A percentile compares a stretch with the other conserved stretches of the same genome.
Conservation (phyloP, 2,113 vertebrate species). For the Embiotoca jacksoni region DNA sequence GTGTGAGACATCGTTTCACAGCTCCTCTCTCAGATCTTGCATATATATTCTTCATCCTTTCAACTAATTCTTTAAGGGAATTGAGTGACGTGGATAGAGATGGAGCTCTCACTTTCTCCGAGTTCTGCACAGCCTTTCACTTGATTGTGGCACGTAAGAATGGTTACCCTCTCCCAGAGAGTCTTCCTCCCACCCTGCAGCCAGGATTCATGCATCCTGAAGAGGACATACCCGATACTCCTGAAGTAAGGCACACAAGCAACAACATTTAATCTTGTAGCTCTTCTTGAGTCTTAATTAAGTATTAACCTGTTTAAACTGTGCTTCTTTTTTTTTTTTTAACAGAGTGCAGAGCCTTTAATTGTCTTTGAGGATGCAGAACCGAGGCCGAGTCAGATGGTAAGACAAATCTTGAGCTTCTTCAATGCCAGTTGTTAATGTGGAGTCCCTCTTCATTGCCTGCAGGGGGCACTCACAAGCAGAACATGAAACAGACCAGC, state of each 20-base stretch:
- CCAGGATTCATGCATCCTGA: slow-evolving; percentile 80
- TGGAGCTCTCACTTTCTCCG: slow-evolving; percentile 90
- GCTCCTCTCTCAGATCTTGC: background rate
- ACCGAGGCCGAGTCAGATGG: slow-evolving; percentile 54
- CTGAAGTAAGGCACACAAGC: slow-evolving; percentile 48
- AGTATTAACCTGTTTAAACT: background rate
- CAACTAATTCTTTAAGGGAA: slow-evolving; percentile 84
- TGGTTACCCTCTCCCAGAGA: slow-evolving; percentile 92
- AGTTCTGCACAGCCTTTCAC: slow-evolving; percentile 97
- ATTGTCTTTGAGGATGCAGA: slow-evolving; percentile 80
- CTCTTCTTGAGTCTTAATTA: background rate
- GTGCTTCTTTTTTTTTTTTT: slow-evolving; percentile 11
- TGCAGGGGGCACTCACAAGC: slow-evolving; percentile 55
- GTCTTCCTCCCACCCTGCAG: slow-evolving; percentile 87
- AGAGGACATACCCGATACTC: slow-evolving; percentile 64
- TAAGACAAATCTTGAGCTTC: slow-evolving; percentile 18
- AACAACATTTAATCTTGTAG: background rate
- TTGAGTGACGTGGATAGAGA: slow-evolving; percentile 94
- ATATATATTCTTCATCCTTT: background rate
- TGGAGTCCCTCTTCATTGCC: background rate
- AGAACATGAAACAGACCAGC: background rate
- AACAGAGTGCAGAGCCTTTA: slow-evolving; percentile 75
- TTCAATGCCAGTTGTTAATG: background rate
- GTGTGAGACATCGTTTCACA: background rate
- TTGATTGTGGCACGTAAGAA: slow-evolving; percentile 97